Conservation (phyloP, 2,797 vertebrate genomes). For the Amniataba percoides region DNA sequence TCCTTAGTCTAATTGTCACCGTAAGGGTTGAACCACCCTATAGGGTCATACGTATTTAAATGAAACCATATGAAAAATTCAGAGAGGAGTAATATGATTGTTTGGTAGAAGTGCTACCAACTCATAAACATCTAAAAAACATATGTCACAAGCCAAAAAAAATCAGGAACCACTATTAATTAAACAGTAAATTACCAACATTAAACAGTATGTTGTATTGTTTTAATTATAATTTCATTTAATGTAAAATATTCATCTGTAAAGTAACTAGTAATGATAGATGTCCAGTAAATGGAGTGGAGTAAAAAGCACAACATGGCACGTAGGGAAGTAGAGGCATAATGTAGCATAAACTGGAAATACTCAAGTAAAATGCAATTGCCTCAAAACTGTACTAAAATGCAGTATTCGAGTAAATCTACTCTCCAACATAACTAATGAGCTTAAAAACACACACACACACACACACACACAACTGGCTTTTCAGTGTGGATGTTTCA, state of each 20-base stretch:
- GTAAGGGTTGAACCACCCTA: not conserved
- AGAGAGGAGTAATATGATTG: not conserved
- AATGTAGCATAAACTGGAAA: no score
- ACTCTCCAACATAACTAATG: slow-evolving; percentile 24
- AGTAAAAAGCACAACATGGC: not conserved
- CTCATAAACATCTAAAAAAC: not conserved
- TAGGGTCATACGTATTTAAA: not conserved
- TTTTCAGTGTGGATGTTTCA: slow-evolving; percentile 29
- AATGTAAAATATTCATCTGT: not conserved
- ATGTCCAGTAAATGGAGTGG: not conserved
- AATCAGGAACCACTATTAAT: no score
- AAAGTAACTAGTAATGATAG: not conserved
- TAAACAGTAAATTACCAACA: no score
- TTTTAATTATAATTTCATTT: not conserved
- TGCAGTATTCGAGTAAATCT: not conserved
- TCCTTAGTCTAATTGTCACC: not conserved
- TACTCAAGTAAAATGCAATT: no score
- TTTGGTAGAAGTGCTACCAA: not conserved
- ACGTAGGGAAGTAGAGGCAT: not conserved
- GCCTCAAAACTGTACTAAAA: not conserved
- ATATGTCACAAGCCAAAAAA: no score
- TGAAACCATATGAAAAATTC: not conserved
- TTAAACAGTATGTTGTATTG: no score
- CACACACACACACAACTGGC: no score
- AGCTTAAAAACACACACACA: not conserved